Base-by-base conservation (phyloP, 1,140 invertebrate species). In the Dendroctonus ponderosae region DNA sequence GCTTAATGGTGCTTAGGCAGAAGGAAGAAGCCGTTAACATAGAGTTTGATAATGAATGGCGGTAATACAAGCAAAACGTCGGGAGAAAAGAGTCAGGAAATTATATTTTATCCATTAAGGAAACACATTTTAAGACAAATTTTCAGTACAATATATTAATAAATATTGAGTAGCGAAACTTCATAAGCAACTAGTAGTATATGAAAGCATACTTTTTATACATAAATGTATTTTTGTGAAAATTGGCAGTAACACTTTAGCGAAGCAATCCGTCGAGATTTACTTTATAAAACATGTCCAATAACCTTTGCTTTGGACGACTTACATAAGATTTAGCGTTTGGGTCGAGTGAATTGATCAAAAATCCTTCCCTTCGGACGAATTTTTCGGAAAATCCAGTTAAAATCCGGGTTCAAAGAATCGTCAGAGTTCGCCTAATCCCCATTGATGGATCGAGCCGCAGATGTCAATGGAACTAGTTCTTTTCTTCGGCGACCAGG, bases 321-420 rank as follows among this genome's bases (percentile, higher is more conserved):
- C 8, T 15, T 62, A 62, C 41, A 59, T 15, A 62, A 49, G 59
- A 62, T 51, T 62, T 62, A 51, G 59, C 37, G 59, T 48, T 59
- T 59, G 39, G 15, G 59, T 42, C 46, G 49, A 59, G 57, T 12
- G 57, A 62, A 62, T 62, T 62, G 59, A 62, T 62, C 59, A 62
- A 51, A 62, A 62, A 62, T 62, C 59, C 59, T 37, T 44, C 57
- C 39, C 40, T 48, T 62, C 41, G 46, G 48, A 5, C 59, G 59
- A 62, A 50, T 62, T 62, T 51, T 62, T 42, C 46, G 59, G 49
- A 54, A 53, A 64, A 64, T 64, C 52, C 62, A 56, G 50, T 64
- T 53, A 64, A 64, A 64, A 41, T 64, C 62, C 62, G 39, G 49
- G 44, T 49, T 50, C 62, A 54, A 64, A 64, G 62, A 64, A 64